phyloP scores from a whole-genome alignment of 2,888 invertebrate genomes.

The Molanna angustata region DNA sequence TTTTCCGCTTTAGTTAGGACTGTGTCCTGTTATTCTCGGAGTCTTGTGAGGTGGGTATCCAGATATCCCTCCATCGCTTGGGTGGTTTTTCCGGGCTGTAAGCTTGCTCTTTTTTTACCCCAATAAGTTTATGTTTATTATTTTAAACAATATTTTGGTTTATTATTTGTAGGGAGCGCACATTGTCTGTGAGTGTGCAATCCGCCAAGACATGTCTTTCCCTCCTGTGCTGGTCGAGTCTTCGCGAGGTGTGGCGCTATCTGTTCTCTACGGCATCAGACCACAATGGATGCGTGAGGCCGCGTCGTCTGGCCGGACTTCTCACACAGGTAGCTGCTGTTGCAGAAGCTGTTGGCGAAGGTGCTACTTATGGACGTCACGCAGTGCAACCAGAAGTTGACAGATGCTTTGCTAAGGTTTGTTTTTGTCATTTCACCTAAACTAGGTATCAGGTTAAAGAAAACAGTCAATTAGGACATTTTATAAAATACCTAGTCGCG shows the following conservation, averaged over 20 bases:
- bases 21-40: too few species aligned
- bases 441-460: too few species aligned
- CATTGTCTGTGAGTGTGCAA: conserved; percentile 62
- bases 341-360: conserved; percentile 61
- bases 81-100: too few species aligned
- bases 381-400: conserved; percentile 65
- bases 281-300: conserved; percentile 71
- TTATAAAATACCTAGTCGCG: too few species aligned
- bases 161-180: conserved; percentile 52
- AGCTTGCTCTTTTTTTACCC: too few species aligned
- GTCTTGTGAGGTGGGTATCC: too few species aligned
- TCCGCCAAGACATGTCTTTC: conserved; percentile 67
- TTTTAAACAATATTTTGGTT: background rate
- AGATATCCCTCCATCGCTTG: too few species aligned
- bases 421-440: too few species aligned
- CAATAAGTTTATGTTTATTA: conserved; percentile 4
- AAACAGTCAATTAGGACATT: too few species aligned
- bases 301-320: conserved; percentile 59
- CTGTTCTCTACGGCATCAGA: conserved; percentile 70
- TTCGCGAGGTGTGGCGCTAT: conserved; percentile 62
- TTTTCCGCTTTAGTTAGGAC: too few species aligned
- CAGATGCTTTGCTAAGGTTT: conserved; percentile 68
- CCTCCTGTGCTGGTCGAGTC: conserved; percentile 62
- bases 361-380: conserved; percentile 59
- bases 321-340: conserved; percentile 61